Percentiles rank a stretch among this genome's conserved stretches.
These are phyloP conservation scores for Elysia chlorotica DNA, from an alignment of 1,140 invertebrate species.

Conservation along the genomic window DNA sequence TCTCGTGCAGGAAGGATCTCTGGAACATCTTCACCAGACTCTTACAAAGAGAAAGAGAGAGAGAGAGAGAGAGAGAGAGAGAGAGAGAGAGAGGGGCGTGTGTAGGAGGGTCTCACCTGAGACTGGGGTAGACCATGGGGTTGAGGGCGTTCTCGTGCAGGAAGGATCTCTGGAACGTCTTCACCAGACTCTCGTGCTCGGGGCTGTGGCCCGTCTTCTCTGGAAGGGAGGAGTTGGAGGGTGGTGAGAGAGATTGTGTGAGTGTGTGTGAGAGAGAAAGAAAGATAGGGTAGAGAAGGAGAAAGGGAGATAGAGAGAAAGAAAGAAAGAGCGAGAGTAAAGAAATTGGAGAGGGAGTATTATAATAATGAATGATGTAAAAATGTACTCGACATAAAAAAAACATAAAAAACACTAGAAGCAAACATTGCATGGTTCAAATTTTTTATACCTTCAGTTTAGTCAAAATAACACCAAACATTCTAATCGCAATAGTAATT, in stretches of 20 bases:
- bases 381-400: not conserved
- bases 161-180: slow-evolving; percentile 46
- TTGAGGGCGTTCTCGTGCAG: slow-evolving; percentile 58
- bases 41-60: not conserved
- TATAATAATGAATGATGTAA: not conserved
- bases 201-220: slow-evolving; percentile 43
- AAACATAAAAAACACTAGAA: not conserved
- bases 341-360: not conserved
- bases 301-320: not conserved
- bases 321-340: not conserved
- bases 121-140: slow-evolving; percentile 51
- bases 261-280: too few species aligned
- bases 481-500: too few species aligned
- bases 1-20: slow-evolving; percentile 55
- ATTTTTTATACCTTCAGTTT: too few species aligned
- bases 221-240: too few species aligned
- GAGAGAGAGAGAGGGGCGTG: not conserved
- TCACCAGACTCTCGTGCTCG: slow-evolving; percentile 49
- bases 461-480: too few species aligned
- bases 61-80: not conserved
- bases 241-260: too few species aligned
- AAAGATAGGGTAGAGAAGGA: too few species aligned
- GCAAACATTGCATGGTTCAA: too few species aligned
- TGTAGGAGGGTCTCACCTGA: slow-evolving; percentile 39
- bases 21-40: slow-evolving; percentile 42